phyloP scores from a whole-genome alignment of 1,140 invertebrate species.

The Macrostomum lignano region DNA sequence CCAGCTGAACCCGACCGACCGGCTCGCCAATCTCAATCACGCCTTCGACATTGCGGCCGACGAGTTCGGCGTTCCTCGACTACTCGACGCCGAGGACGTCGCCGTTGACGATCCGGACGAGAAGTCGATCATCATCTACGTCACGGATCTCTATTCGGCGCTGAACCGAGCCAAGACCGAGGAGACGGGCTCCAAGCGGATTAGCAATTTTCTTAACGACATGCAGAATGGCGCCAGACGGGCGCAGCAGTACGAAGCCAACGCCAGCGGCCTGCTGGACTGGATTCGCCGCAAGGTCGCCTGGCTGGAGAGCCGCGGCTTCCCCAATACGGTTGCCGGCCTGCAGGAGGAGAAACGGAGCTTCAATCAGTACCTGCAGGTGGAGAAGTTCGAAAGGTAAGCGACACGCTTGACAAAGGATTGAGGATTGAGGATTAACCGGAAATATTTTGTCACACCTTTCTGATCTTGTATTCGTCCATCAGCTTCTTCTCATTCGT shows the following conservation, averaged over 20 bases:
- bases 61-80: slow-evolving; percentile 54
- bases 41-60: slow-evolving; percentile 72
- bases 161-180: slow-evolving; percentile 99
- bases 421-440: no score
- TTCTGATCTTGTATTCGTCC: no score
- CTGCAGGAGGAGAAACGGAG: slow-evolving; percentile 77
- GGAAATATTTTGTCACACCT: no score
- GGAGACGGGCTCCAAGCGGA: slow-evolving; percentile 83
- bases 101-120: slow-evolving; percentile 95
- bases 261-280: slow-evolving; percentile 72
- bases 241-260: slow-evolving; percentile 72
- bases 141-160: slow-evolving; percentile 98
- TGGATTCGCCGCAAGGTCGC: slow-evolving; percentile 90
- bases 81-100: slow-evolving; percentile 70
- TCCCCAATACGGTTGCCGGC: slow-evolving; percentile 72
- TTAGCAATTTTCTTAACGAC: slow-evolving; percentile 67
- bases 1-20: slow-evolving; percentile 41
- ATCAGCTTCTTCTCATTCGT: no score
- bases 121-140: slow-evolving; percentile 94
- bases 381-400: slow-evolving; percentile 88
- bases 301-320: slow-evolving; percentile 62
- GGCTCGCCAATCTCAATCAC: slow-evolving; percentile 58
- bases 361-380: slow-evolving; percentile 84
- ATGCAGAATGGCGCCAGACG: slow-evolving; percentile 87
- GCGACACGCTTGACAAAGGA: no score